Evolutionary conservation across 2,797 vertebrate species (phyloP).

Genomic region (Denticeps clupeoides): DNA sequence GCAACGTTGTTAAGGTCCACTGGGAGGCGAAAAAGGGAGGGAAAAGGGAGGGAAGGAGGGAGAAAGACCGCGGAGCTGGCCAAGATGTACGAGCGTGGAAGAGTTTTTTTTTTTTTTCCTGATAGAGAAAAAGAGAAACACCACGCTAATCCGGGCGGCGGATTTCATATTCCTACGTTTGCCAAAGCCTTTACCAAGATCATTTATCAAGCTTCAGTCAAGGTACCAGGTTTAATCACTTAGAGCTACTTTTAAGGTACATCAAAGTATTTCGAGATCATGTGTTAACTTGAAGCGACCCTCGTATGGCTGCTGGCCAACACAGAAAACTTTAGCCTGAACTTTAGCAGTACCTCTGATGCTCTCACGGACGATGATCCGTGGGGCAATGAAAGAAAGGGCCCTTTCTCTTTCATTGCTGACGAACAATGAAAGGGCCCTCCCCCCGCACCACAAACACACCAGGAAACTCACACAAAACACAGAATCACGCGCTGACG

Average conservation of each 20-base stretch:
- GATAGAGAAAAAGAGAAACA: neutral
- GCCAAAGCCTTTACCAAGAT: too few relatives aligned
- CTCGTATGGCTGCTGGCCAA: too few relatives aligned
- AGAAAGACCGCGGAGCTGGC: neutral
- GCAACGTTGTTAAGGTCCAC: conserved; percentile 29
- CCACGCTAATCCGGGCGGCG: too few relatives aligned
- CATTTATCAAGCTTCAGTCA: too few relatives aligned
- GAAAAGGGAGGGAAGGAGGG: neutral
- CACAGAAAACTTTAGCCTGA: too few relatives aligned
- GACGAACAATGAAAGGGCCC: conserved; percentile 15
- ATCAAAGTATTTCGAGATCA: too few relatives aligned
- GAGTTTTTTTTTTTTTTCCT: neutral
- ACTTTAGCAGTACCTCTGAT: too few relatives aligned
- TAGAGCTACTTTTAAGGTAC: too few relatives aligned
- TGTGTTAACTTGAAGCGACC: too few relatives aligned
- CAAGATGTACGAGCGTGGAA: neutral
- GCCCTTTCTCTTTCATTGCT: conserved; percentile 1
- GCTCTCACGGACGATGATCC: too few relatives aligned
- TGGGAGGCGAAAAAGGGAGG: conserved; percentile 4
- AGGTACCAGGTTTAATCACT: too few relatives aligned
- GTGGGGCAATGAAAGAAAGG: neutral
- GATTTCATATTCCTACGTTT: too few relatives aligned
- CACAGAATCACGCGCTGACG: conserved; percentile 28
- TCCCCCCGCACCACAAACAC: conserved; percentile 19
- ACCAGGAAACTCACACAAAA: conserved; percentile 40